Evolutionary conservation across 2,888 invertebrate genomes (phyloP), one percentile per base, ranked within the genome.

Genomic region (Elaeidobius kamerunicus): DNA sequence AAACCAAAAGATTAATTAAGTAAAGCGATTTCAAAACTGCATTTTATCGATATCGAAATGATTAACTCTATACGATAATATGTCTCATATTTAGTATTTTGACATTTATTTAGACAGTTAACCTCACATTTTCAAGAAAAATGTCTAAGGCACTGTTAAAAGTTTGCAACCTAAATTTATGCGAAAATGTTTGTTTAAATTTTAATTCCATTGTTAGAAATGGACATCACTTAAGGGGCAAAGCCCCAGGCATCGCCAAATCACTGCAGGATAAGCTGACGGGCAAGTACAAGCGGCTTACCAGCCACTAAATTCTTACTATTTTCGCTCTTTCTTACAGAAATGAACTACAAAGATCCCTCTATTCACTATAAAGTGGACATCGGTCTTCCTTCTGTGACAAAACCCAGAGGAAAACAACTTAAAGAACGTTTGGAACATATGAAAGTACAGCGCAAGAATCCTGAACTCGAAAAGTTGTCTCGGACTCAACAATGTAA

Each of bases 191-290:
- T 7, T 17, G 19, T n/a, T 44, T 38, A 20, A 38, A 42, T 39
- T 17, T 49, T 12, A 16, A 27, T 18, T 20, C 57, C 56, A 16
- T 55, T 41, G 19, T 47, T 57, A 59, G 75, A 55, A 62, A 71
- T 64, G 79, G 82, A 1, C 87, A 87, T 67, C 76, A 75, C 57
- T 58, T 86, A 32, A 76, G 85, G 66, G 91, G 90, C 55, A 85
- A 84, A 72, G 78, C 85, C 7, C 88, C 89, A 3, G 82, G 81
- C 30, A 72, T 80, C 36, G 86, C 87, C 20, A 80, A 77, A 65
- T 80, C 78, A 0, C 71, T 91, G 52, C 77, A 83, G 63, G 83
- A 90, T 65, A 78, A 86, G 52, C 65, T 90, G 51, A 79, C 79
- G 67, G 84, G 88, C 81, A 67, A 39, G 44, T 45, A 14, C 4